Evolutionary conservation across 2,797 vertebrate genomes (phyloP), one percentile per base, ranked within the genome.

Genomic region (Chelmon rostratus): DNA sequence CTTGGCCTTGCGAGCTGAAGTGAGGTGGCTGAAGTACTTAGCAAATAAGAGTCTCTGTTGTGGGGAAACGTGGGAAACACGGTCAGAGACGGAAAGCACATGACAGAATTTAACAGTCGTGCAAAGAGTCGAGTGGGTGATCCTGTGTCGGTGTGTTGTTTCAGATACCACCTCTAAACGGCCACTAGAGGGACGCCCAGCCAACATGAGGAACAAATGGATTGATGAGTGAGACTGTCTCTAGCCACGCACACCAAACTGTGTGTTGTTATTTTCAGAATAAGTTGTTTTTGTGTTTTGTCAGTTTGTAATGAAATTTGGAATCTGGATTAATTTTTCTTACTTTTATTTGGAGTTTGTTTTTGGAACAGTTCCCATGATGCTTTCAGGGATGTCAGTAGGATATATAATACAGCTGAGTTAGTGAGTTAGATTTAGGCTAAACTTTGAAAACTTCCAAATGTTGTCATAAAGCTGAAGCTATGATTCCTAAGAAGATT

Each of bases 11-110:
- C 98, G 96, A 73, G 97, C 98, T 59, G 98, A 99, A 1, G 98
- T 99, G 62, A 99, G 94, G 91, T 99, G 98, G 90, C 97, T 98
- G 79, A 99, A 99, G 82, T 97, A 96, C 87, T 99, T 99, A 62
- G 98, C 97, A 89, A 99, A 98, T 91, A 99, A 92, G 88, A 99
- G 97, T 79, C 98, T 96, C 98, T 99, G 93, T 82, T 15, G 56
- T 28, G 18, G 16, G 25, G 16, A 82, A 85, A 86, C 16, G 46
- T 6, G 13, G 8, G 75, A 0, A 7, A 19, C 3, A 61, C 11
- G 8, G 21, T 73, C 5, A 73, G 21, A 37, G 15, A 46, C 2
- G 8, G 33, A 57, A 52, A 9, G 13, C 12, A 31, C n/a, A 12
- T 6, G 8, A 57, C 11, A 57, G 13, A 23, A 38, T 15, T 37